Conservation (phyloP, 2,888 invertebrate genomes). For the Liodrosophila aerea region DNA sequence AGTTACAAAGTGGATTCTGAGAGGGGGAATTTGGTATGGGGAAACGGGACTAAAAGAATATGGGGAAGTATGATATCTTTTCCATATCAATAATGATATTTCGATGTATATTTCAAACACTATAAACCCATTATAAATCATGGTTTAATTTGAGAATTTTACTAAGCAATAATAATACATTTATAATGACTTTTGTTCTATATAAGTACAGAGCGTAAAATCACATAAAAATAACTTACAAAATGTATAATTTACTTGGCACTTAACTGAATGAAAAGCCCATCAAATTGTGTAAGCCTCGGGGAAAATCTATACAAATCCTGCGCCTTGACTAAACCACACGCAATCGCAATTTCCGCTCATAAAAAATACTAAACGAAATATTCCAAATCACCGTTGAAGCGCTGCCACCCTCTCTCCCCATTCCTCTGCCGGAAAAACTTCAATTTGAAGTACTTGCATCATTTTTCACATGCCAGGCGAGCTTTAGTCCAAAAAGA, state of each 20-base stretch:
- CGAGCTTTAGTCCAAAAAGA: constrained; percentile 10
- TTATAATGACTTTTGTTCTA: too few relatives aligned
- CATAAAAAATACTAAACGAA: constrained; percentile 50
- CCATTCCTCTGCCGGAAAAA: neutral
- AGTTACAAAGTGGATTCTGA: too few relatives aligned
- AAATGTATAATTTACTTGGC: neutral
- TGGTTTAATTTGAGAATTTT: too few relatives aligned
- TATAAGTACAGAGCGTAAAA: too few relatives aligned
- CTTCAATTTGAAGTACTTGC: constrained; percentile 23
- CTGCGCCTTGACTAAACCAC: constrained; percentile 38
- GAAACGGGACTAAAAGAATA: too few relatives aligned
- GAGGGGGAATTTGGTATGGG: too few relatives aligned
- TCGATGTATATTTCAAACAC: too few relatives aligned
- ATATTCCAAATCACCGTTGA: constrained; percentile 16
- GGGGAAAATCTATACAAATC: constrained; percentile 22
- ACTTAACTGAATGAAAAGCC: constrained; percentile 36
- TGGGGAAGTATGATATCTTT: too few relatives aligned
- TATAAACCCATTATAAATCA: too few relatives aligned
- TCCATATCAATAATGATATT: too few relatives aligned
- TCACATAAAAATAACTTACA: too few relatives aligned
- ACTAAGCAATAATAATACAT: too few relatives aligned
- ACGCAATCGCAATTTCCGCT: constrained; percentile 51
- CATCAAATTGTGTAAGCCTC: constrained; percentile 18
- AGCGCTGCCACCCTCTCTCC: neutral
- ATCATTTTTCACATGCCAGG: constrained; percentile 27